Base-by-base conservation (phyloP, 2,888 invertebrate genomes). In the Scelioninae gen. 1 region DNA sequence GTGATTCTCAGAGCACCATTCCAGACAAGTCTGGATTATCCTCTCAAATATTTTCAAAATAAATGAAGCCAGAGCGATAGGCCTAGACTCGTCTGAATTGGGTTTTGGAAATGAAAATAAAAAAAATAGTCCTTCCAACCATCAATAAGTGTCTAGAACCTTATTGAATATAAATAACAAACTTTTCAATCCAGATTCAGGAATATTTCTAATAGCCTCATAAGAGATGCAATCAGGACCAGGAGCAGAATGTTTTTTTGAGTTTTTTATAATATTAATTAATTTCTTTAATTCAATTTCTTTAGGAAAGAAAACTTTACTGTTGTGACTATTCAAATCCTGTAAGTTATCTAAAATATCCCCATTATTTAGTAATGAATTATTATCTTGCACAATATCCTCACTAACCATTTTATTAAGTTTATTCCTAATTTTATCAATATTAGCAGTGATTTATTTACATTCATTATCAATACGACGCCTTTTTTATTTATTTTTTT, bases 401-500 rank as follows among this genome's bases (percentile, higher is more conserved):
- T 38, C 5, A 38, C 38, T 38, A 38, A 11, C 8, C 11, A 38
- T 38, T 11, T 11, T 38, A 11, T 38, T 11, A 1, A 38, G 38
- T 38, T 38, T 38, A 1, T 10, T 0, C 5, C 11, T 38, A 38
- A 38, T 38, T 11, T 38, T 38, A 1, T 38, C 38, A 38, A 38
- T 38, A 38, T 38, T 38, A 38, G 38, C 32, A 11, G 8, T 32
- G 34, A 34, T 58, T 16, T 38, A 16, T 58, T 58, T 58, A n/a
- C 58, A 58, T 16, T 23, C 23, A 16, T 16, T 38, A 10, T 7
- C 40, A 4, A 7, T 43, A 29, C 60, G 43, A 29, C n/a, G 23
- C n/a, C 60, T 60, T 43, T 60, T 60, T 9, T 60, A 43, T 60
- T 60, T 60, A 29, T n/a, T 43, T 60, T 16, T 60, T 60, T 43